phyloP scores from a whole-genome alignment of 2,888 invertebrate species.

The Oxytorus armatus region DNA sequence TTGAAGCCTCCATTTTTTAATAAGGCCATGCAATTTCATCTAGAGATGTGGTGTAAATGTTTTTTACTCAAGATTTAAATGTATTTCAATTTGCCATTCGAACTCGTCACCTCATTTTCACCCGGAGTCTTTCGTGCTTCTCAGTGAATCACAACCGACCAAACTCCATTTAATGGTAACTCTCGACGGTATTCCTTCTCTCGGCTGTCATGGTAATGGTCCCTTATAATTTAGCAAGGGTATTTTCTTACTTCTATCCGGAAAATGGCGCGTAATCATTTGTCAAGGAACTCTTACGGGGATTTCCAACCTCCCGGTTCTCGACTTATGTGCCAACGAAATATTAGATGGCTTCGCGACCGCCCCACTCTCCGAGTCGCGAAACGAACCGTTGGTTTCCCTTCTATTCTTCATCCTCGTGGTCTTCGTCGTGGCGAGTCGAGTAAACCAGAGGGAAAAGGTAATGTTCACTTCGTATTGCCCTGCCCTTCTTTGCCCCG shows the following conservation, averaged over 20 bases:
- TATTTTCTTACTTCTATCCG: conserved; percentile 78
- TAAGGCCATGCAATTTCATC: too few species aligned
- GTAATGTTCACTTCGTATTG: conserved; percentile 23
- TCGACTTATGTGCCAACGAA: conserved; percentile 68
- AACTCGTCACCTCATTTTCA: too few species aligned
- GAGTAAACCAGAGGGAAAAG: conserved; percentile 20
- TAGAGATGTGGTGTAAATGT: too few species aligned
- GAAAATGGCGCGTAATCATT: conserved; percentile 78
- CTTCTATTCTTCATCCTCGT: conserved; percentile 10
- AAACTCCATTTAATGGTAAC: not conserved
- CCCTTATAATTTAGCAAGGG: conserved; percentile 79
- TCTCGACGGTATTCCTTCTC: conserved; percentile 27
- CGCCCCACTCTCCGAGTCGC: not conserved
- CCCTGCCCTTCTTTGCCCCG: not conserved
- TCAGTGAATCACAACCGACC: not conserved
- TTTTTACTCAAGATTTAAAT: too few species aligned
- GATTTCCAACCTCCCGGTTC: conserved; percentile 6
- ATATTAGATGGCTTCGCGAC: conserved; percentile 70
- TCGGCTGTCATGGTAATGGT: conserved; percentile 70
- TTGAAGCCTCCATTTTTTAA: too few species aligned
- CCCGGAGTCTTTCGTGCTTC: too few species aligned
- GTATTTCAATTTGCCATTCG: not conserved
- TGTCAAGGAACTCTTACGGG: conserved; percentile 72
- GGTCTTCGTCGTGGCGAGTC: conserved; percentile 24
- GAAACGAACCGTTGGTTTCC: conserved; percentile 12